Percentiles rank a stretch among this genome's conserved stretches.
phyloP scores from a whole-genome alignment of 2,797 vertebrate genomes.

The Sarcophilus harrisii region DNA sequence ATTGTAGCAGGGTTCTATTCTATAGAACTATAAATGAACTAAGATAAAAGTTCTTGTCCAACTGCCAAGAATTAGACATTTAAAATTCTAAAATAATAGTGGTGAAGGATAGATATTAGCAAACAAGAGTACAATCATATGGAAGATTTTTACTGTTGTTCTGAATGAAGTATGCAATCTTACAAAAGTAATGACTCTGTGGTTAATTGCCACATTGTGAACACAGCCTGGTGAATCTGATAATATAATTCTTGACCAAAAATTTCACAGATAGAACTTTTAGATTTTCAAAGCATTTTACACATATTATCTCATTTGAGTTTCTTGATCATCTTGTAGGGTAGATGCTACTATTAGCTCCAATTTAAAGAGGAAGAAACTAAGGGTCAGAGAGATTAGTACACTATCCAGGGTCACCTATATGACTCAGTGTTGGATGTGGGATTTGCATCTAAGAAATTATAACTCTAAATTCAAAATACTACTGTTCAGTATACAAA shows the following conservation, averaged over 20 bases:
- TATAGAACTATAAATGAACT: neutral
- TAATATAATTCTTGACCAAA: neutral
- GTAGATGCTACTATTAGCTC: neutral
- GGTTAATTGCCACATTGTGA: neutral
- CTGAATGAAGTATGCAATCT: neutral
- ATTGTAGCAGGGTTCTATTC: neutral
- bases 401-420: neutral
- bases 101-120: conserved; percentile 1
- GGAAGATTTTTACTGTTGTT: neutral
- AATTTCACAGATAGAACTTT: neutral
- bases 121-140: conserved; percentile 1
- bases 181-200: neutral
- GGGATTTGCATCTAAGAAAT: neutral
- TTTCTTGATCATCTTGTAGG: neutral
- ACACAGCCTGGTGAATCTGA: neutral
- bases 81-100: neutral
- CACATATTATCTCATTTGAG: neutral
- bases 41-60: neutral
- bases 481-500: neutral
- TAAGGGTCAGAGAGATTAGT: neutral
- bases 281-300: neutral
- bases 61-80: neutral
- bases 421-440: neutral
- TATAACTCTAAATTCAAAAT: neutral
- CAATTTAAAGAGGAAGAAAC: neutral